Evolutionary conservation across 2,797 vertebrate genomes (phyloP), one percentile per base, ranked within the genome.

Genomic region (Halcyon leucocephala): DNA sequence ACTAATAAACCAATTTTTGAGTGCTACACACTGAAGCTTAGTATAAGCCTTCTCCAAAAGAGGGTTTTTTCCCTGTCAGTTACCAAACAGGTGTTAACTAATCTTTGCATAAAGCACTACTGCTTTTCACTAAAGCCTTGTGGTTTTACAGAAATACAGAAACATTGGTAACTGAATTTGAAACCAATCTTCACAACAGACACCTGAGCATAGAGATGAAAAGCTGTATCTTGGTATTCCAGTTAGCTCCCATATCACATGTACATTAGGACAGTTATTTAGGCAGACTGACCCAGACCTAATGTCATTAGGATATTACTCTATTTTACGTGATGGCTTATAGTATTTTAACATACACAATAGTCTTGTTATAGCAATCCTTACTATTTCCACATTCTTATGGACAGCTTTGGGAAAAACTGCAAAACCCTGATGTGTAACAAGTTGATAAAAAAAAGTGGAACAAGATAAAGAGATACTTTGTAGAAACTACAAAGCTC

Each of bases 11-110:
- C 16, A 57, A 33, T 39, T 54, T 46, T 67, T 31, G 5, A 62
- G 18, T 17, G 12, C 13, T 85, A 54, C 44, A 28, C 3, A 1
- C 0, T 10, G n/a, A 85, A 62, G 26, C 10, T 70, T 2, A 48
- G 14, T 60, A 65, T 6, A 1, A 42, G 13, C 39, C 54, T 24
- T 20, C 42, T 1, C 22, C n/a, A 69, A 76, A 44, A 5, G 12
- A 42, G 5, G 21, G 2, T 16, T 54, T 42, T 52, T 52, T 33
- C 12, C 51, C 4, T 35, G 29, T 35, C 55, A 41, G 26, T 57
- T 82, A 83, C 57, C 44, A 62, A 58, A 77, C 66, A 94, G 55
- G 48, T n/a, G 20, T 51, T 82, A 86, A 20, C 15, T 42, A 49
- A 76, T 35, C 35, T 76, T 48, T 49, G 39, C 51, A 79, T 5